These are phyloP conservation scores for Amazonetta brasiliensis DNA, from an alignment of 2,797 vertebrate genomes.

Conservation along the genomic window DNA sequence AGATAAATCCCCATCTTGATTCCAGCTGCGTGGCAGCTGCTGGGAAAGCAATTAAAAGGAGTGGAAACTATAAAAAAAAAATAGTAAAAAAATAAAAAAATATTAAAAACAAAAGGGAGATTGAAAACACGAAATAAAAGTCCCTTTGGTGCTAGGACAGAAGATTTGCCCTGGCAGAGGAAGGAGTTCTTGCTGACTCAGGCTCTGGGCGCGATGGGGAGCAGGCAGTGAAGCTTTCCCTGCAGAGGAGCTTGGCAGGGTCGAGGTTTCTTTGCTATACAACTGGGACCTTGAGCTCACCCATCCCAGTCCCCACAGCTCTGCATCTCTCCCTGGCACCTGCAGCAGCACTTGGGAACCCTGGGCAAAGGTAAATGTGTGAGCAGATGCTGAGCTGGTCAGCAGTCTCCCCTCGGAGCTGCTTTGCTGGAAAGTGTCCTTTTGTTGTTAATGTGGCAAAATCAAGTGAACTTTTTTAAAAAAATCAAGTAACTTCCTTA, in stretches of 20 bases:
- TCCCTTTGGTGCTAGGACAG: rapidly evolving
- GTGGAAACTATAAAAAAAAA: not conserved
- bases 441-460: not conserved
- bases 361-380: not conserved
- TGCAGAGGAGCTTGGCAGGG: not conserved
- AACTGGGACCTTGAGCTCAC: rapidly evolving
- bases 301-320: not conserved
- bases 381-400: not conserved
- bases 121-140: not conserved
- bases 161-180: not conserved
- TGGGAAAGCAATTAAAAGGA: conserved; percentile 33
- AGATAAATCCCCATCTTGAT: not conserved
- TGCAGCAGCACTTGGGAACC: not conserved
- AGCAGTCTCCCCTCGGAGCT: not conserved
- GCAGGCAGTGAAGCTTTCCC: not conserved
- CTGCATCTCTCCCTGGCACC: not conserved
- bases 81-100: rapidly evolving
- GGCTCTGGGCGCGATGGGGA: not conserved
- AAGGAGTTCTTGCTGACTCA: not conserved
- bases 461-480: not conserved
- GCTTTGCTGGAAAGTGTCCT: not conserved
- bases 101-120: not conserved
- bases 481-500: not conserved
- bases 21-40: conserved; percentile 27
- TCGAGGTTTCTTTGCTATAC: not conserved